A percentile compares a stretch with the other conserved stretches of the same genome.
Evolutionary conservation across 2,888 invertebrate species (phyloP).

Genomic region (Quadriops clusia): DNA sequence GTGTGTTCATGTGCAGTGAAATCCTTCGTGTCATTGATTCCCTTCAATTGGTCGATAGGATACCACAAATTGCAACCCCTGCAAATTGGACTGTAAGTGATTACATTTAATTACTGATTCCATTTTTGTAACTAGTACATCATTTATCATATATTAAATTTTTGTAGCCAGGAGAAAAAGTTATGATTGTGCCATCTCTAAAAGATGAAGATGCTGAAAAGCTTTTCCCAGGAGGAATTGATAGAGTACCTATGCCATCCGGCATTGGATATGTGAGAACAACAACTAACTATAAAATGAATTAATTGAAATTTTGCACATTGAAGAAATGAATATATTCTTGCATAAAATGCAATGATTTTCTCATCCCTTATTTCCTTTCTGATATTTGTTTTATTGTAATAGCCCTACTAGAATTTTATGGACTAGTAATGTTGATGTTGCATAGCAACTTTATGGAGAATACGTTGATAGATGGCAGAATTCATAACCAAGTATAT

Average conservation of each 20-base stretch:
- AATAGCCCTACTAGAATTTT: no score
- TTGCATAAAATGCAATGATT: no score
- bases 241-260: slow-evolving; percentile 60
- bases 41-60: slow-evolving; percentile 59
- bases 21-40: slow-evolving; percentile 74
- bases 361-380: no score
- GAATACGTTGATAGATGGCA: no score
- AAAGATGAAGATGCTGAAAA: slow-evolving; percentile 50
- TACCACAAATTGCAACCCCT: slow-evolving; percentile 42
- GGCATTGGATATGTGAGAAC: slow-evolving; percentile 64
- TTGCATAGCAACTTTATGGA: no score
- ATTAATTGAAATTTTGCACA: no score
- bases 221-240: slow-evolving; percentile 58
- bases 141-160: slow-evolving; percentile 7
- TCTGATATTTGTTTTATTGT: no score
- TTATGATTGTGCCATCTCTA: slow-evolving; percentile 68
- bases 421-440: no score
- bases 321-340: no score
- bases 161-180: slow-evolving; percentile 56
- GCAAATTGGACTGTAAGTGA: slow-evolving; percentile 30
- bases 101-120: no score
- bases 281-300: slow-evolving; percentile 48
- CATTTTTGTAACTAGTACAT: background rate
- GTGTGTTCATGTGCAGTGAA: no score
- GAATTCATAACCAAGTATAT: no score